phyloP scores from a whole-genome alignment of 2,113 vertebrate genomes.

The Grallaria varia region DNA sequence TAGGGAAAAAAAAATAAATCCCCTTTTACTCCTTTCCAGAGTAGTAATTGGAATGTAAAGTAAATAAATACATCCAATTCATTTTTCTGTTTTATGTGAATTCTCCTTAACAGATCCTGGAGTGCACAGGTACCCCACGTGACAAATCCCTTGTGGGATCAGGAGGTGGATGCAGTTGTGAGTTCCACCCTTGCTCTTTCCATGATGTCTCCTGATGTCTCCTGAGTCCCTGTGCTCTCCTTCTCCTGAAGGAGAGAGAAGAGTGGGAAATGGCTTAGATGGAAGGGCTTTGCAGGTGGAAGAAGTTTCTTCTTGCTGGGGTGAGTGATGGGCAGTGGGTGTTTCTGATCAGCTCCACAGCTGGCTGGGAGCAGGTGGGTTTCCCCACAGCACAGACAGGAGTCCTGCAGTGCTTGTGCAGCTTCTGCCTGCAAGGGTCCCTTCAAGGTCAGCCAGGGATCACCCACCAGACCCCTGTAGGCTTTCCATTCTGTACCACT shows the following conservation, averaged over 20 bases:
- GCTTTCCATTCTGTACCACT: neutral
- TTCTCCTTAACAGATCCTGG: neutral
- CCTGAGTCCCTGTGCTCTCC: neutral
- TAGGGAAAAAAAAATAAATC: neutral
- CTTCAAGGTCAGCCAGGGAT: neutral
- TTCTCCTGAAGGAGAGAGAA: neutral
- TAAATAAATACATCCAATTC: neutral
- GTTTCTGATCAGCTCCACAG: rapidly evolving
- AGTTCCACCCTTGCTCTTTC: neutral
- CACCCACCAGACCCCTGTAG: neutral
- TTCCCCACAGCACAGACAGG: neutral
- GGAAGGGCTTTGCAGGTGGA: neutral
- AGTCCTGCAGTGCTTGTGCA: neutral
- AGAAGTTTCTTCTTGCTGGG: neutral
- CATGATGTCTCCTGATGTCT: neutral
- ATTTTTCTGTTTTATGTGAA: neutral
- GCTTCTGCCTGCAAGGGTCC: neutral
- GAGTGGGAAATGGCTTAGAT: neutral
- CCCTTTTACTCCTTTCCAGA: neutral
- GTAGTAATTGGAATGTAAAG: neutral
- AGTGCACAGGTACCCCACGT: rapidly evolving
- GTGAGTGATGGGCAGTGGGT: neutral
- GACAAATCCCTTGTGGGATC: neutral
- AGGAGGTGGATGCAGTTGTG: neutral
- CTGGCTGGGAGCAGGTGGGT: neutral